A percentile compares a stretch with the other conserved stretches of the same genome.
Evolutionary conservation across 2,888 invertebrate species (phyloP).

Genomic region (Cetonia aurata): DNA sequence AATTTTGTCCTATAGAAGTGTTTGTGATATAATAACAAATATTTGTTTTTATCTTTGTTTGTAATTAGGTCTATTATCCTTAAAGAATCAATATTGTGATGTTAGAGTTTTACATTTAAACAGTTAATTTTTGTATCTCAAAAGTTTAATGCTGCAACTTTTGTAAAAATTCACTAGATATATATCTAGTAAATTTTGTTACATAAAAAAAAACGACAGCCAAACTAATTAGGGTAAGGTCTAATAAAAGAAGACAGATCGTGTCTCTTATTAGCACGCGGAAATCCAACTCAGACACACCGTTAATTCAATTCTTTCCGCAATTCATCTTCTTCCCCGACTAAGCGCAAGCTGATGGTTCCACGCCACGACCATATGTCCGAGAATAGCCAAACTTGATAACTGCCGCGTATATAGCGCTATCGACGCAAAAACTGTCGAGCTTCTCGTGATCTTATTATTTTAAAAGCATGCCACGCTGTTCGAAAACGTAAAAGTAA

Average conservation of each 20-base stretch:
- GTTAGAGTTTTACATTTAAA: not conserved
- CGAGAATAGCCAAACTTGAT: conserved; percentile 30
- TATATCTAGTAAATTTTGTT: not conserved
- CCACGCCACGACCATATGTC: conserved; percentile 46
- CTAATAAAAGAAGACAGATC: conserved; percentile 65
- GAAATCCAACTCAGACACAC: conserved; percentile 60
- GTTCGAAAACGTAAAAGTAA: conserved; percentile 40
- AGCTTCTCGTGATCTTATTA: conserved; percentile 30
- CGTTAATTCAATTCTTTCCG: conserved; percentile 58
- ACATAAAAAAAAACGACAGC: not conserved
- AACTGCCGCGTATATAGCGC: conserved; percentile 5
- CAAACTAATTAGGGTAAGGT: conserved; percentile 47
- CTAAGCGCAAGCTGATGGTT: conserved; percentile 42
- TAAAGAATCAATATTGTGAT: not conserved
- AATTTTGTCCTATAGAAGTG: too few relatives aligned
- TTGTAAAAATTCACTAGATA: too few relatives aligned
- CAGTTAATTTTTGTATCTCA: not conserved
- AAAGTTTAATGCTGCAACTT: not conserved
- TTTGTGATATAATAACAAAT: too few relatives aligned
- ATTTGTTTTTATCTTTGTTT: too few relatives aligned
- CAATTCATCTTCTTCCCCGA: conserved; percentile 62
- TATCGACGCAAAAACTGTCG: not conserved
- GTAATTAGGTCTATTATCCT: too few relatives aligned
- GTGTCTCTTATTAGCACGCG: conserved; percentile 60
- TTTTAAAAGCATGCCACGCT: conserved; percentile 28